A percentile compares a stretch with the other conserved stretches of the same genome.
phyloP scores from a whole-genome alignment of 2,888 invertebrate species.

The Neria commutata region DNA sequence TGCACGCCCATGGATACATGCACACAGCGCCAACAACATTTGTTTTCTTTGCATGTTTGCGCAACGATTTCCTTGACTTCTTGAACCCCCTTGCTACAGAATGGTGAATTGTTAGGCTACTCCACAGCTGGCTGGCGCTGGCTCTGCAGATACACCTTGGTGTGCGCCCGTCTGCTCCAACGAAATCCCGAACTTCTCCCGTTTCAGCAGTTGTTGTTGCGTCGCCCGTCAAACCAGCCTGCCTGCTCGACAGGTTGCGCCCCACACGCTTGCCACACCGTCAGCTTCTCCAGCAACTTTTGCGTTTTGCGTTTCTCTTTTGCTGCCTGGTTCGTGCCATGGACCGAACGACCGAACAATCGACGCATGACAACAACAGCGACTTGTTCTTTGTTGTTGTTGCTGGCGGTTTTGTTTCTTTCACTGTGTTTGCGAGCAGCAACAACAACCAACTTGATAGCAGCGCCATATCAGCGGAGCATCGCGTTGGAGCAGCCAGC shows the following conservation, averaged over 20 bases:
- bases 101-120: neutral
- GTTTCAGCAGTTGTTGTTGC: neutral
- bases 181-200: no score
- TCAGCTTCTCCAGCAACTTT: slow-evolving; percentile 39
- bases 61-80: slow-evolving; percentile 44
- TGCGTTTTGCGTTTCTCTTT: slow-evolving; percentile 36
- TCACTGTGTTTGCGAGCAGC: slow-evolving; percentile 25
- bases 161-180: no score
- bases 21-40: slow-evolving; percentile 5
- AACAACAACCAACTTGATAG: slow-evolving; percentile 14
- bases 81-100: slow-evolving; percentile 30
- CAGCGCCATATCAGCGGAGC: slow-evolving; percentile 18
- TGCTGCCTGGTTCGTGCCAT: slow-evolving; percentile 2
- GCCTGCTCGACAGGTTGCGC: slow-evolving; percentile 9
- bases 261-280: neutral
- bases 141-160: no score
- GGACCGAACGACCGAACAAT: neutral
- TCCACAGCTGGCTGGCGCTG: neutral
- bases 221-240: slow-evolving; percentile 17
- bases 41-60: slow-evolving; percentile 29
- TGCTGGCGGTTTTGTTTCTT: slow-evolving; percentile 32
- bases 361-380: slow-evolving; percentile 6
- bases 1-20: neutral
- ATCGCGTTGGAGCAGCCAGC: no score
- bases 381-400: slow-evolving; percentile 30